Conservation (phyloP, 1,140 invertebrate genomes). For the Aplysia californica region DNA sequence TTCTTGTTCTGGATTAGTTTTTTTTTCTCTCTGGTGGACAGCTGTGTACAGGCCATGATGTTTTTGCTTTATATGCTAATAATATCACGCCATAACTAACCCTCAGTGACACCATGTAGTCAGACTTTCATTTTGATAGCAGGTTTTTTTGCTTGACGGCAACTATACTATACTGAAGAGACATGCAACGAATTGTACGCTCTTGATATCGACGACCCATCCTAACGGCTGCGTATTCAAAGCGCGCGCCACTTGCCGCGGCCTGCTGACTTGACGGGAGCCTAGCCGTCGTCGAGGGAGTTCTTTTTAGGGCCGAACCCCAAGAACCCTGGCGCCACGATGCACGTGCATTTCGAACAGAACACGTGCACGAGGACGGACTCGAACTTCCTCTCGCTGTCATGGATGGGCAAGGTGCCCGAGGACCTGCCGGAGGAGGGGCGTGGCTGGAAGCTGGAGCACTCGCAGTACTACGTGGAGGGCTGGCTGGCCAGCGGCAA, state of each 20-base stretch:
- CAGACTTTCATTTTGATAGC: too few relatives aligned
- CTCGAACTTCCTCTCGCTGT: constrained; percentile 92
- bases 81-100: too few relatives aligned
- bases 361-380: constrained; percentile 93
- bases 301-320: background rate
- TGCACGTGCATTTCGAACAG: constrained; percentile 83
- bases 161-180: background rate
- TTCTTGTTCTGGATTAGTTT: too few relatives aligned
- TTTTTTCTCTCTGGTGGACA: too few relatives aligned
- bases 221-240: background rate
- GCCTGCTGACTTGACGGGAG: constrained; percentile 21
- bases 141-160: background rate
- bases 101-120: too few relatives aligned
- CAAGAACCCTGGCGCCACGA: constrained; percentile 37
- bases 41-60: too few relatives aligned
- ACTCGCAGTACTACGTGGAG: constrained; percentile 96
- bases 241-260: constrained; percentile 21
- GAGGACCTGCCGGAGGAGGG: constrained; percentile 79
- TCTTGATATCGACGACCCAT: background rate
- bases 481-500: constrained; percentile 98
- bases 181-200: background rate
- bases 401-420: constrained; percentile 98
- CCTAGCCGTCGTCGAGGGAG: constrained; percentile 13
- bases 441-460: constrained; percentile 83
- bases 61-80: too few relatives aligned